phyloP scores from a whole-genome alignment of 2,888 invertebrate species.

The Psylliodes chrysocephalus region DNA sequence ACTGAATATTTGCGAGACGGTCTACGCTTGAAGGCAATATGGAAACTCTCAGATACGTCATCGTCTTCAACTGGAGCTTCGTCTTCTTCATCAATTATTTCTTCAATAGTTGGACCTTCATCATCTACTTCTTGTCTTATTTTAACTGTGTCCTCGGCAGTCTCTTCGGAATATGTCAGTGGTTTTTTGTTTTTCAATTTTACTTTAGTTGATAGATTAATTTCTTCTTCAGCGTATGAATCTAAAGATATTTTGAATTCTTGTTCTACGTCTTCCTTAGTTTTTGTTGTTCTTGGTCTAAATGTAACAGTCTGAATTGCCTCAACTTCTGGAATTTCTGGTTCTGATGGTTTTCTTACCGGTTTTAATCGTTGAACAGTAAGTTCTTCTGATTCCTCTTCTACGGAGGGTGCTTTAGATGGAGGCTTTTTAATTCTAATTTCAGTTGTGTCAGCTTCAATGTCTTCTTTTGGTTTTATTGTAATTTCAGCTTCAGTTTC shows the following conservation, averaged over 20 bases:
- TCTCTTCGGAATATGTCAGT: slow-evolving; percentile 80
- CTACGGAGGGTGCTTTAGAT: slow-evolving; percentile 65
- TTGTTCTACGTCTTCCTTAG: slow-evolving; percentile 88
- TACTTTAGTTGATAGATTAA: slow-evolving; percentile 86
- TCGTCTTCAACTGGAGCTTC: slow-evolving; percentile 69
- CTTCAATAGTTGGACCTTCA: slow-evolving; percentile 71
- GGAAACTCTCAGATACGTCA: slow-evolving; percentile 67
- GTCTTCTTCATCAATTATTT: slow-evolving; percentile 73
- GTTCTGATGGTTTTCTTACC: slow-evolving; percentile 72
- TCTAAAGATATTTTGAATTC: slow-evolving; percentile 88
- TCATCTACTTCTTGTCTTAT: slow-evolving; percentile 74
- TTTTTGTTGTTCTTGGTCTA: slow-evolving; percentile 78
- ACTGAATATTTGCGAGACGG: slow-evolving; percentile 69
- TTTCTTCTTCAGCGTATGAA: slow-evolving; percentile 88
- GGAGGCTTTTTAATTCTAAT: slow-evolving; percentile 58
- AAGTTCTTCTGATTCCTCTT: slow-evolving; percentile 74
- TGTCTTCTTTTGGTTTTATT: slow-evolving; percentile 42
- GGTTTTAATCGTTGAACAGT: slow-evolving; percentile 81
- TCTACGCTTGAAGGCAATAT: slow-evolving; percentile 65
- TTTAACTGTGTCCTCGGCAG: slow-evolving; percentile 79
- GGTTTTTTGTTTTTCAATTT: slow-evolving; percentile 80
- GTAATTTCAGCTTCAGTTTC: slow-evolving; percentile 46
- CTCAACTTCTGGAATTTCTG: slow-evolving; percentile 77
- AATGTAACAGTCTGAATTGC: slow-evolving; percentile 84
- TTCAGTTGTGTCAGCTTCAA: slow-evolving; percentile 53